phyloP scores from a whole-genome alignment of 2,113 vertebrate genomes.

The Pica pica region DNA sequence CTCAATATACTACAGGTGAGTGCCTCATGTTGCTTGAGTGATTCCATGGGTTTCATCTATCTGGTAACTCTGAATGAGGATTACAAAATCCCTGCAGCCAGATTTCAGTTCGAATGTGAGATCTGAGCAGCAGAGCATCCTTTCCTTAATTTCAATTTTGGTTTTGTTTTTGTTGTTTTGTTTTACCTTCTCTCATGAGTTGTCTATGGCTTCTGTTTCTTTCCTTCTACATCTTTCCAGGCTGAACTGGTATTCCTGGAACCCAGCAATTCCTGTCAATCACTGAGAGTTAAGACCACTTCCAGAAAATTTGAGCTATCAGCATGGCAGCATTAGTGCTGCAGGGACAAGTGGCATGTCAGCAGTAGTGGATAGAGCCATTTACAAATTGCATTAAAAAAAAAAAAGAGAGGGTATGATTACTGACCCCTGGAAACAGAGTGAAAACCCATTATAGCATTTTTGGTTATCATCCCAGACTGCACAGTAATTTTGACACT shows the following conservation, averaged over 20 bases:
- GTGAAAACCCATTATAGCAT: background rate
- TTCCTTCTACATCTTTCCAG: background rate
- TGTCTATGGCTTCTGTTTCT: background rate
- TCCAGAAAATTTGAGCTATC: constrained; percentile 39
- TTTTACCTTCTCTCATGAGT: background rate
- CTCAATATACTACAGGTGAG: background rate
- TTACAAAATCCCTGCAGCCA: background rate
- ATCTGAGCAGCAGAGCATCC: background rate
- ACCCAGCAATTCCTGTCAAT: constrained; percentile 8
- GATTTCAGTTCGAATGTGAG: background rate
- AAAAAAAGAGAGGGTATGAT: background rate
- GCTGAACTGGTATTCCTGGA: background rate
- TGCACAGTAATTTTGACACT: background rate
- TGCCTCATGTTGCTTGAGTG: background rate
- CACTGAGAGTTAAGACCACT: constrained; percentile 10
- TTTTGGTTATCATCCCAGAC: constrained; percentile 22
- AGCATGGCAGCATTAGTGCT: constrained; percentile 19
- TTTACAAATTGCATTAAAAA: constrained; percentile 44
- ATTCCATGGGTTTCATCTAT: background rate
- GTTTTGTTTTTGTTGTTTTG: background rate
- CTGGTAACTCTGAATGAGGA: background rate
- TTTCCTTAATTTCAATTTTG: background rate
- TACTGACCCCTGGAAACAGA: background rate
- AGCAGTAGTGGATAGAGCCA: constrained; percentile 6
- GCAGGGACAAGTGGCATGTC: constrained; percentile 9